Percentiles rank a stretch among this genome's conserved stretches.
These are phyloP conservation scores for Peromyscus melanophrys DNA, from an alignment of 2,797 vertebrate genomes.

Conservation along the genomic window DNA sequence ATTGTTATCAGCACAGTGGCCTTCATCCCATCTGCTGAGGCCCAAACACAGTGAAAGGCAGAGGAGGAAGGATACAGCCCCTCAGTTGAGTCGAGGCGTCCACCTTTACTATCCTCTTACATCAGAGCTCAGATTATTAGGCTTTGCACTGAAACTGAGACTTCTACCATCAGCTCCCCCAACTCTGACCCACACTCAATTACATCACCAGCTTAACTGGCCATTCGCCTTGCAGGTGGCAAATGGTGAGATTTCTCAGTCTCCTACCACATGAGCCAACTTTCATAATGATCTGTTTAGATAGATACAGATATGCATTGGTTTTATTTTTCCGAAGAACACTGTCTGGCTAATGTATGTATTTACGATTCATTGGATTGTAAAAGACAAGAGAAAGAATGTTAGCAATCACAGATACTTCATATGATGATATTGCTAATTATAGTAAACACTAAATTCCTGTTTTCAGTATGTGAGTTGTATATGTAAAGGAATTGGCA, in stretches of 20 bases:
- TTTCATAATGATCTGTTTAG: neutral
- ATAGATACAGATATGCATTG: neutral
- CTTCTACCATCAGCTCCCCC: neutral
- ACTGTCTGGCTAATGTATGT: neutral
- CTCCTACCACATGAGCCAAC: neutral
- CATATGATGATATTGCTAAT: neutral
- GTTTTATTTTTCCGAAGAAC: neutral
- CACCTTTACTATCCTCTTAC: neutral
- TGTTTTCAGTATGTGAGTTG: neutral
- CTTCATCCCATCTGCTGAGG: neutral
- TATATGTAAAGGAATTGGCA: neutral
- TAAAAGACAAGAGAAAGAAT: neutral
- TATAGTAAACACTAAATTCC: neutral
- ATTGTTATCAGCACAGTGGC: neutral
- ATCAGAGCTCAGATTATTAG: neutral
- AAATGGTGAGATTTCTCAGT: neutral
- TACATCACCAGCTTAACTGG: neutral
- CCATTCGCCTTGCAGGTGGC: neutral
- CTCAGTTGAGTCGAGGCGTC: neutral
- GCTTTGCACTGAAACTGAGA: neutral
- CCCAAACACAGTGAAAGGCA: neutral
- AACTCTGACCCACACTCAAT: neutral
- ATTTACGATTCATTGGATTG: neutral
- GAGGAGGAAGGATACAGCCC: neutral
- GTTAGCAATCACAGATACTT: neutral